phyloP scores from a whole-genome alignment of 2,888 invertebrate genomes.

The Erebia ligea region DNA sequence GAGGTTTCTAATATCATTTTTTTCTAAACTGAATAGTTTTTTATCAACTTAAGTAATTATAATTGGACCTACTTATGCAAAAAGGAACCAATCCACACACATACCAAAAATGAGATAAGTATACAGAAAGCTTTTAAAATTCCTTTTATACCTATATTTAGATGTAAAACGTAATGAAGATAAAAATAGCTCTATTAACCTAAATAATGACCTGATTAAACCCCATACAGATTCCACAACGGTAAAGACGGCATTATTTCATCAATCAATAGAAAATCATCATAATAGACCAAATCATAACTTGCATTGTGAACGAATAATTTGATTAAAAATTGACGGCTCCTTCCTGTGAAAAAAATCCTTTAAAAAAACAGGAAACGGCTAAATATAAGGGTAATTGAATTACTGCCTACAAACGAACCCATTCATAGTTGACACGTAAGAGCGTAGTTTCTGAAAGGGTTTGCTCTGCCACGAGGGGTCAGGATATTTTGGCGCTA shows the following conservation, averaged over 20 bases:
- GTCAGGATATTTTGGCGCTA: constrained; percentile 43
- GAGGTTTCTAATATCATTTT: too few relatives aligned
- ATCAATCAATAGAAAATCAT: constrained; percentile 46
- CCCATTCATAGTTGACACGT: constrained; percentile 49
- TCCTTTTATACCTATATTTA: too few relatives aligned
- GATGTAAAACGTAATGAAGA: not conserved
- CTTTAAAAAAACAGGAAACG: constrained; percentile 64
- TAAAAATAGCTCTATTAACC: not conserved
- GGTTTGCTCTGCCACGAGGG: constrained; percentile 32
- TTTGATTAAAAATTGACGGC: constrained; percentile 79
- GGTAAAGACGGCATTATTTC: constrained; percentile 22
- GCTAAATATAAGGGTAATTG: constrained; percentile 63
- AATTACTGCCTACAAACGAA: constrained; percentile 58
- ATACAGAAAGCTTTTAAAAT: too few relatives aligned
- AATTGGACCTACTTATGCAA: too few relatives aligned
- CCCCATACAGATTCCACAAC: not conserved
- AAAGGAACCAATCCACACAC: too few relatives aligned
- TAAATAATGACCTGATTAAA: constrained; percentile 6
- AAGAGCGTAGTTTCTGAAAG: constrained; percentile 31
- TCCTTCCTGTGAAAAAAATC: constrained; percentile 62
- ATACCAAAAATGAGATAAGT: too few relatives aligned
- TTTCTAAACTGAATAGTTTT: too few relatives aligned
- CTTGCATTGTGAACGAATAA: constrained; percentile 59
- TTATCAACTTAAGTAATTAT: too few relatives aligned
- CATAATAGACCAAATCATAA: constrained; percentile 64